Evolutionary conservation across 2,113 vertebrate species (phyloP), one percentile per base, ranked within the genome.

Genomic region (Sebastes schlegelii): DNA sequence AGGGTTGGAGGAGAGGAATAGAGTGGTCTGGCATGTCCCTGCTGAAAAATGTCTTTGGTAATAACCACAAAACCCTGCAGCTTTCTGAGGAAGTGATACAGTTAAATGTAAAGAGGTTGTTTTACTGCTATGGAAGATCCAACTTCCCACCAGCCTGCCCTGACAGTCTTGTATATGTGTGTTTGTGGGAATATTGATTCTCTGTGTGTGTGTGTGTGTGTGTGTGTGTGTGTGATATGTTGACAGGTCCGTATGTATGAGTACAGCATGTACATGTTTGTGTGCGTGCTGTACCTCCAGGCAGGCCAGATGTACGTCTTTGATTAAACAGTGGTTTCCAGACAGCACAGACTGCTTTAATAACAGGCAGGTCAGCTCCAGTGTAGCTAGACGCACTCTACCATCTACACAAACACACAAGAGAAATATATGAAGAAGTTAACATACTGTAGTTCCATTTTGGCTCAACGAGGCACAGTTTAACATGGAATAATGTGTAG

Each of bases 301-400:
- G 81, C 98, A 99, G 86, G 98, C 98, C 80, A 99, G 95, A 80
- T 99, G 98, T 67, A 99, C 95, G 0, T 97, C 97, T 92, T 99
- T 99, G 82, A 99, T 97, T 83, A 99, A 96, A 68, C 98, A 98
- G 78, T 93, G 86, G 0, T 69, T 90, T 83, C 93, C 95, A 65
- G 96, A 95, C 51, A 98, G 93, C 4, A 99, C 98, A 0, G 99
- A 97, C 92, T 98, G 98, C 90, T 98, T 99, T n/a, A 99, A 87
- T 58, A 99, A 94, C 5, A 99, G 94, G 86, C 98, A 99, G 91
- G 96, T 96, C 23, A 99, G 96, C 91, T 99, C 98, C 91, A 99
- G 88, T 0, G 98, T 99, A 0, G 98, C 98, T 58, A 99, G 88
- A 13, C 98, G 97, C 54, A 99, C 96, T 94, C 95, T 98, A n/a